Conservation (phyloP, 2,113 vertebrate genomes). For the Macrotis lagotis region DNA sequence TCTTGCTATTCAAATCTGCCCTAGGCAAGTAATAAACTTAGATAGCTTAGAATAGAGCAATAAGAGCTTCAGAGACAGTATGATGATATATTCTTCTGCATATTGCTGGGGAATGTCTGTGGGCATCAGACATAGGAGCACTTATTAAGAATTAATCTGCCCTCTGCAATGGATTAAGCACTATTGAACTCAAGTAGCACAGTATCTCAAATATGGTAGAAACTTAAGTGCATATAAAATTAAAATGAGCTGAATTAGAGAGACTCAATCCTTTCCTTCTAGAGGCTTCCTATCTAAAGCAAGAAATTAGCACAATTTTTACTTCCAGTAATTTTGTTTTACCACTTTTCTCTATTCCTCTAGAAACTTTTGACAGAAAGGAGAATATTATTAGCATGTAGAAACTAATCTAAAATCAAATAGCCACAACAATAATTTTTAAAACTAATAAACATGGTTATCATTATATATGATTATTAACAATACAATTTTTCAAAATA, state of each 20-base stretch:
- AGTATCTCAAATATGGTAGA: background rate
- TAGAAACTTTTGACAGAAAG: background rate
- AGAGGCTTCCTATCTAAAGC: background rate
- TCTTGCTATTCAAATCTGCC: constrained; percentile 15
- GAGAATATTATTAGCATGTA: background rate
- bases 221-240: background rate
- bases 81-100: no score
- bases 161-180: background rate
- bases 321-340: background rate
- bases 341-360: background rate
- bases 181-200: background rate
- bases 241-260: background rate
- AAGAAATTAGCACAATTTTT: background rate
- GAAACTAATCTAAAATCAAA: background rate
- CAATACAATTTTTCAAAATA: constrained; percentile 3
- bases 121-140: background rate
- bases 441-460: background rate
- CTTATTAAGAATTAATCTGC: background rate
- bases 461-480: background rate
- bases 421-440: background rate
- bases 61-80: background rate
- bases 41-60: background rate
- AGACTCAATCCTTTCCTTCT: background rate
- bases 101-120: background rate
- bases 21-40: background rate